Percentiles rank a stretch among this genome's conserved stretches.
Conservation (phyloP, 2,113 vertebrate species). For the Drymodes brunneopygia region DNA sequence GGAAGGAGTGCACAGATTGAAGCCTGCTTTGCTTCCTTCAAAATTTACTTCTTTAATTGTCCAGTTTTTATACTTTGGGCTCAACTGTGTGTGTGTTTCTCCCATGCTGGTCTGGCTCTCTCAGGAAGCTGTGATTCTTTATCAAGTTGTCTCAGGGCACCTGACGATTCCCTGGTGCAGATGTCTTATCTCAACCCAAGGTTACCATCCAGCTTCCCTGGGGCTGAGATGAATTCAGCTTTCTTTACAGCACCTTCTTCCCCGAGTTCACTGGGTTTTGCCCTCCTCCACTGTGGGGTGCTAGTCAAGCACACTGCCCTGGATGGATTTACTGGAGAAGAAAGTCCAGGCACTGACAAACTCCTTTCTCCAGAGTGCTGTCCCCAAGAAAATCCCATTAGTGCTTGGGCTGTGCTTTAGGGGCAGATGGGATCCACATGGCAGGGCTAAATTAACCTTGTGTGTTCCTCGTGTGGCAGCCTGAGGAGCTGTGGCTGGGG, state of each 20-base stretch:
- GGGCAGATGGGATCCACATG: accelerated
- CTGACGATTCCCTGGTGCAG: not conserved
- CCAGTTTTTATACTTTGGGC: not conserved
- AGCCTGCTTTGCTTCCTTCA: not conserved
- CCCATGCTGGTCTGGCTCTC: not conserved
- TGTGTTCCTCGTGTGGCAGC: not conserved
- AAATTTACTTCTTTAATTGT: not conserved
- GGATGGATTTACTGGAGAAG: not conserved
- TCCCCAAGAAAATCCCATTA: not conserved
- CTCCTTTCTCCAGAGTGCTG: not conserved
- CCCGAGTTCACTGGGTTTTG: not conserved
- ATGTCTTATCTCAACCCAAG: not conserved
- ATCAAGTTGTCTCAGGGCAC: not conserved
- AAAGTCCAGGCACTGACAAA: not conserved
- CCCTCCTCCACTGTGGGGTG: not conserved
- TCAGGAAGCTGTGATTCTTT: not conserved
- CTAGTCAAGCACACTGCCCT: not conserved
- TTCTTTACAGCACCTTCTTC: not conserved
- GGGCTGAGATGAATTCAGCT: not conserved
- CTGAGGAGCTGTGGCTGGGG: not conserved
- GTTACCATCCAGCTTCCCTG: not conserved
- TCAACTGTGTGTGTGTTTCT: not conserved
- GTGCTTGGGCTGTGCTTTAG: not conserved
- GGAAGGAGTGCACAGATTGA: not conserved
- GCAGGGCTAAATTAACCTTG: accelerated